Percentiles rank a stretch among this genome's conserved stretches.
Evolutionary conservation across 1,140 invertebrate species (phyloP).

Genomic region (Drosophila neocordata): DNA sequence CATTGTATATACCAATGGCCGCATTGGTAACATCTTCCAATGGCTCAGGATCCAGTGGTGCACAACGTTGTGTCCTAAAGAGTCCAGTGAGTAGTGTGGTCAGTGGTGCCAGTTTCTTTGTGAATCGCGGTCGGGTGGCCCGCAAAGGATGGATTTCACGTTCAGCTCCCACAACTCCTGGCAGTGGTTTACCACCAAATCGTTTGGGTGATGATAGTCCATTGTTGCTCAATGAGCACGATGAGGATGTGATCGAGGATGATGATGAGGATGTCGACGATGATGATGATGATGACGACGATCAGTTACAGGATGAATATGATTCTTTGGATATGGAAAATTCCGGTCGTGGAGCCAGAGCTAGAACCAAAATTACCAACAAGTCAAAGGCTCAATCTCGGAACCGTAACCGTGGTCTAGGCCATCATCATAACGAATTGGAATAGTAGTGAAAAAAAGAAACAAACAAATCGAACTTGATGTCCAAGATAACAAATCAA

Average conservation of each 20-base stretch:
- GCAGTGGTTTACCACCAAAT: constrained; percentile 83
- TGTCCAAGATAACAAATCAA: neutral
- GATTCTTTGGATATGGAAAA: constrained; percentile 15
- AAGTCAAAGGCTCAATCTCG: neutral
- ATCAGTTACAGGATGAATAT: constrained; percentile 18
- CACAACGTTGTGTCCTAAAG: constrained; percentile 68
- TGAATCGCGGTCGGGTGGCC: constrained; percentile 53
- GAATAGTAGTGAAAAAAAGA: neutral
- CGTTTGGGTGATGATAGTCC: constrained; percentile 85
- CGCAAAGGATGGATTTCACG: constrained; percentile 87
- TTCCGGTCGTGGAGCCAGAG: neutral
- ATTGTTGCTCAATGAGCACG: constrained; percentile 84
- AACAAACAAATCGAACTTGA: neutral
- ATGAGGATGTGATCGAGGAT: constrained; percentile 83
- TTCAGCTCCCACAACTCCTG: constrained; percentile 90
- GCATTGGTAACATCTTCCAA: constrained; percentile 34
- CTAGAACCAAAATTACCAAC: neutral
- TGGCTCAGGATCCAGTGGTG: constrained; percentile 28
- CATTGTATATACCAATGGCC: constrained; percentile 77
- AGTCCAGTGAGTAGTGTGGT: constrained; percentile 77
- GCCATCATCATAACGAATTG: neutral
- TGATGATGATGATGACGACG: neutral
- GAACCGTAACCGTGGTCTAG: neutral
- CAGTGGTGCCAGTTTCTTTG: constrained; percentile 68
- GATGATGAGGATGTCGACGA: constrained; percentile 36